Evolutionary conservation across 1,140 invertebrate genomes (phyloP).

Genomic region (Drosophila watanabei): DNA sequence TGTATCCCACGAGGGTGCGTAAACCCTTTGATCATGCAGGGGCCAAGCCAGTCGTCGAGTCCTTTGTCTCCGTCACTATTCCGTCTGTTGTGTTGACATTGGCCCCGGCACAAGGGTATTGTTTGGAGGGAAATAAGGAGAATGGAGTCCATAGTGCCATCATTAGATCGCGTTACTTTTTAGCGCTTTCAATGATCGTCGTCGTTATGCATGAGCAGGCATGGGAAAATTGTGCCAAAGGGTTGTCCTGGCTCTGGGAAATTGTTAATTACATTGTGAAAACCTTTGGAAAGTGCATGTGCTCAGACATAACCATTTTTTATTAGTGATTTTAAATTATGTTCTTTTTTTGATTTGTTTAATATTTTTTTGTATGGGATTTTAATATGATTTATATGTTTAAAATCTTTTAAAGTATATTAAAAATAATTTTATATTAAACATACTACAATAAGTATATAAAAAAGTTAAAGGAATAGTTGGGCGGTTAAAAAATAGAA

Average conservation of each 20-base stretch:
- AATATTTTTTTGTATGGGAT: not conserved
- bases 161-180: slow-evolving; percentile 49
- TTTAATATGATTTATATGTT: not conserved
- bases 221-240: slow-evolving; percentile 63
- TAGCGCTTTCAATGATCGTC: slow-evolving; percentile 35
- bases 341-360: not conserved
- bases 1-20: slow-evolving; percentile 53
- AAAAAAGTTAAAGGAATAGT: too few relatives aligned
- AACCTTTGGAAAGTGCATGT: not conserved
- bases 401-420: not conserved
- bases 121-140: not conserved
- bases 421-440: too few relatives aligned
- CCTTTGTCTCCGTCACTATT: slow-evolving; percentile 41
- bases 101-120: slow-evolving; percentile 26
- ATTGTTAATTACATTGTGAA: slow-evolving; percentile 17
- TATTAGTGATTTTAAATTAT: not conserved
- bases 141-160: slow-evolving; percentile 42
- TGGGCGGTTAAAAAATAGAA: not conserved
- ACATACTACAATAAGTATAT: too few relatives aligned
- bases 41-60: slow-evolving; percentile 26
- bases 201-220: slow-evolving; percentile 69
- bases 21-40: slow-evolving; percentile 49
- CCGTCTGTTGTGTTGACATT: slow-evolving; percentile 56
- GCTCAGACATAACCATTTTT: not conserved
- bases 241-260: slow-evolving; percentile 1